phyloP scores from a whole-genome alignment of 2,888 invertebrate species.

The Tenthredo distinguenda region DNA sequence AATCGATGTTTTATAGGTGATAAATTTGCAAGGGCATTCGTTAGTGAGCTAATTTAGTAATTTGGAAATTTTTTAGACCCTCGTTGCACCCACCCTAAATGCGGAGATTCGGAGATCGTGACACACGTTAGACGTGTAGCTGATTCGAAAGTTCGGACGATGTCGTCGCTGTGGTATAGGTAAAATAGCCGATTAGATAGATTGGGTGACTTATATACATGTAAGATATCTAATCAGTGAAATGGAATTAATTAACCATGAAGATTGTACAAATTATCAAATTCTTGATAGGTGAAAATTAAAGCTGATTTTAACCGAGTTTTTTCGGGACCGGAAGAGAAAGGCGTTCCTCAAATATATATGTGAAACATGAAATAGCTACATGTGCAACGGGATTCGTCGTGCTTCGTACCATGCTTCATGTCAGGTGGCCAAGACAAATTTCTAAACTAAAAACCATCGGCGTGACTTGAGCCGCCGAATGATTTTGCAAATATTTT shows the following conservation, averaged over 20 bases:
- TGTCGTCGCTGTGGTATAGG: not conserved
- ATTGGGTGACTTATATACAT: not conserved
- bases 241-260: not conserved
- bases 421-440: not conserved
- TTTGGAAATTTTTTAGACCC: not conserved
- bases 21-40: no score
- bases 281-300: not conserved
- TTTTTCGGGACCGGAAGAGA: constrained; percentile 27
- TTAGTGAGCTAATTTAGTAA: not conserved
- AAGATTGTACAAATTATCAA: not conserved
- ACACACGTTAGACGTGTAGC: not conserved
- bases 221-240: not conserved
- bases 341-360: not conserved
- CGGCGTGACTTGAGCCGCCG: not conserved
- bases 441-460: constrained; percentile 16
- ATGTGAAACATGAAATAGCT: not conserved
- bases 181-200: not conserved
- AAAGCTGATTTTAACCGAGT: not conserved
- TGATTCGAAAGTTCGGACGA: not conserved
- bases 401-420: constrained; percentile 1
- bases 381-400: constrained; percentile 12
- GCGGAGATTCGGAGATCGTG: not conserved
- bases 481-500: not conserved
- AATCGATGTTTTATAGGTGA: no score
- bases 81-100: not conserved